Base-by-base conservation (phyloP, 1,140 invertebrate genomes). In the Charaxes varanes region DNA sequence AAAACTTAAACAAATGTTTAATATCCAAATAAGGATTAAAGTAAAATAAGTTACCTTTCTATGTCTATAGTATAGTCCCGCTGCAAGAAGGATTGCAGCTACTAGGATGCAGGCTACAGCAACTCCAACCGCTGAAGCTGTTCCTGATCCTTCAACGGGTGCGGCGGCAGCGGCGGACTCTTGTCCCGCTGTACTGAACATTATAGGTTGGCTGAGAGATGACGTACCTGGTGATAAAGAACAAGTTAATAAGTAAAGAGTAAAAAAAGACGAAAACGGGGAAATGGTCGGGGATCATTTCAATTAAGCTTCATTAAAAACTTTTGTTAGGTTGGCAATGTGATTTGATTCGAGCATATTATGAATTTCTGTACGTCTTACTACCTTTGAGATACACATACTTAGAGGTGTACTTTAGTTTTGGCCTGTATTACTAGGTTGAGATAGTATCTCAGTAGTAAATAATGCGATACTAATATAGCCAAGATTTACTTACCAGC, bases 101-200 rank as follows among this genome's bases (percentile, higher is more conserved):
- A 91, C 88, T n/a, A 91, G 80, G 22, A 90, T 70, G 48, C 90
- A 85, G 6, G 90, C 88, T 13, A 91, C 78, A 31, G 91, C 86
- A 7, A 90, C 84, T 3, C 88, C 90, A 14, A 93, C 87, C 4
- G 88, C 87, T 11, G 90, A 87, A 11, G 89, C 90, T 8, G 88
- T 82, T 40, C 79, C 55, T 34, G 84, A 82, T 55, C 82, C 69
- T 33, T 80, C 64, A 8, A 88, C 87, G 16, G 87, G 85, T 24
- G 87, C 90, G 2, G 88, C 85, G 1, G 87, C 85, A 0, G 88
- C 87, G 0, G 86, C 88, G 7, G 91, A 87, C 73, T 90, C 90
- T 48, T 91, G 89, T 22, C 92, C 90, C 6, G 88, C 88, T 15
- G 91, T 89, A 16, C 88, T 90, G 66, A 94, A 94, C 65, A 86